phyloP scores from a whole-genome alignment of 2,113 vertebrate species.

The Anseranas semipalmata region DNA sequence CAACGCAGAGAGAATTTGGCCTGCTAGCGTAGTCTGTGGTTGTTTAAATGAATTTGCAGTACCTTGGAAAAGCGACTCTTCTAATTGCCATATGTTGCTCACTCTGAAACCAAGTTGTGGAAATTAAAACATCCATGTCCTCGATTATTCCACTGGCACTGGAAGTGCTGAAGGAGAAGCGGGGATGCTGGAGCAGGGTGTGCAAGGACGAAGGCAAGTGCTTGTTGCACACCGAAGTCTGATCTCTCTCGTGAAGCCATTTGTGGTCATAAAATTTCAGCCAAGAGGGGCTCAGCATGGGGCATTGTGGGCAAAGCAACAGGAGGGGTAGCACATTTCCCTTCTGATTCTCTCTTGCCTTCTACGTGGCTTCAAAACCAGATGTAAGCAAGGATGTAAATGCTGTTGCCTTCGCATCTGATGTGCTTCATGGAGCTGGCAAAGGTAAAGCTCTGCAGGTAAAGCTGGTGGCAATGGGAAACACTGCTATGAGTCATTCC shows the following conservation, averaged over 20 bases:
- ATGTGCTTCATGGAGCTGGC: neutral
- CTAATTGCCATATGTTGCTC: accelerated
- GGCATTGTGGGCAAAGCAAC: neutral
- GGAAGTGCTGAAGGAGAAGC: neutral
- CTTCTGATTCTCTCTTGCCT: neutral
- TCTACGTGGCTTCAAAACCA: neutral
- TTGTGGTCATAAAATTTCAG: accelerated
- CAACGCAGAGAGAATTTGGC: neutral
- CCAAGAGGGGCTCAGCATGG: neutral
- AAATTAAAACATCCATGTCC: neutral
- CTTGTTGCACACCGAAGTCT: neutral
- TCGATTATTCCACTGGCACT: neutral
- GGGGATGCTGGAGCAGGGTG: neutral
- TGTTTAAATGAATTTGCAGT: neutral
- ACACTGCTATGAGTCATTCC: neutral
- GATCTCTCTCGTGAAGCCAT: neutral
- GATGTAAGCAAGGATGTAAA: neutral
- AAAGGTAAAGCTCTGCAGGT: neutral
- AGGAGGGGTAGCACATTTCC: neutral
- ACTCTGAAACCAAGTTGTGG: neutral
- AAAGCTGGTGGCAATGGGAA: neutral
- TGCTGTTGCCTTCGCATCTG: neutral
- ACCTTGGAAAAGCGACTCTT: neutral
- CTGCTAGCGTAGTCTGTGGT: neutral
- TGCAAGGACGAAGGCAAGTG: neutral